phyloP scores from a whole-genome alignment of 2,888 invertebrate genomes.

The Netelia fuscicornis region DNA sequence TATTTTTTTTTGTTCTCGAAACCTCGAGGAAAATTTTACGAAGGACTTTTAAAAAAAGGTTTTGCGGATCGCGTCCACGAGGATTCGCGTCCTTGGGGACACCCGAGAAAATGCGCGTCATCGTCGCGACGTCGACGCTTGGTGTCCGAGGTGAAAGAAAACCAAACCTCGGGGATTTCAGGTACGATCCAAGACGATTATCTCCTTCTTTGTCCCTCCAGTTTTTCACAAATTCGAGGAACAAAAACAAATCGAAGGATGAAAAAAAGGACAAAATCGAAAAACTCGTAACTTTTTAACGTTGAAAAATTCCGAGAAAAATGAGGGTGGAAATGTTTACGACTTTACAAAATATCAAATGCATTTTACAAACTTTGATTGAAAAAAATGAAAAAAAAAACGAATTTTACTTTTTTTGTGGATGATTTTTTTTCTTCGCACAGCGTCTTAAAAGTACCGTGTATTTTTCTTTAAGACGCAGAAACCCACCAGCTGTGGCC shows the following conservation, averaged over 20 bases:
- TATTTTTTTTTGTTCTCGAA: not conserved
- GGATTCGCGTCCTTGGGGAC: conserved; percentile 32
- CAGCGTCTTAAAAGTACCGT: not conserved
- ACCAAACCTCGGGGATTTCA: conserved; percentile 46
- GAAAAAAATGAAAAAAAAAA: not conserved
- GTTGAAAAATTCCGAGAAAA: no score
- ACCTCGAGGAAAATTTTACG: conserved; percentile 15
- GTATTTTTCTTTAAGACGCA: conserved; percentile 22
- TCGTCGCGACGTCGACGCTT: not conserved
- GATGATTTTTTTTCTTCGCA: no score
- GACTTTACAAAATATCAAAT: not conserved
- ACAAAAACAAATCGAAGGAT: no score
- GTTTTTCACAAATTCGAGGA: no score
- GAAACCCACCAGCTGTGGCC: conserved; percentile 87
- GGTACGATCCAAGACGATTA: conserved; percentile 1
- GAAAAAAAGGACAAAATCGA: no score
- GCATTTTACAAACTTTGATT: no score
- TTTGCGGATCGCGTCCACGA: not conserved
- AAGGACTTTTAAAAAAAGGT: conserved; percentile 34
- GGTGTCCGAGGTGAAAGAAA: conserved; percentile 4
- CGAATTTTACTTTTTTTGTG: no score
- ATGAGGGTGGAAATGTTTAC: not conserved
- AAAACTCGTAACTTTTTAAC: no score
- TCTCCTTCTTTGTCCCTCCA: no score
- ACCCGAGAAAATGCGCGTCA: not conserved